Base-by-base conservation (phyloP, 2,888 invertebrate species). In the Amphipyra berbera region DNA sequence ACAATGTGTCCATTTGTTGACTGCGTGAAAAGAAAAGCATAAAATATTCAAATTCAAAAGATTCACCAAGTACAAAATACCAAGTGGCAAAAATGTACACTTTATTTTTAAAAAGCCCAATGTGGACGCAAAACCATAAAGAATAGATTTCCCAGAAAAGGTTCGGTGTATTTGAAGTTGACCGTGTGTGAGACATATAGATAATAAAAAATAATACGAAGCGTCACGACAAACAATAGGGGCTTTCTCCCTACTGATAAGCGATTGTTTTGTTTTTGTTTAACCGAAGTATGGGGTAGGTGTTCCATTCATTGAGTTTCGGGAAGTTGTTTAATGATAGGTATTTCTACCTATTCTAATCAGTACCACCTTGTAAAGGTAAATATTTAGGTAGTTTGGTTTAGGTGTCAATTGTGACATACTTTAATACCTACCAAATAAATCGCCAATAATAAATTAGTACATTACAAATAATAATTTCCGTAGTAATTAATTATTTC, bases 131-230 rank as follows among this genome's bases (percentile, higher is more conserved):
- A 65, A 63, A 68, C 55, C 73, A 70, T 58, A 54, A 46, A 48
- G 45, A 61, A 61, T 53, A n/a, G 10, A 44, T 69, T 81, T 76
- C 68, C 8, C 15, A 66, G 73, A 77, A 83, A 77, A 66, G 13
- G 55, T 57, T 38, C 81, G 84, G 83, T 57, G 15, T 50, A 44
- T 89, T 87, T 89, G 79, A 87, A 82, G 83, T 78, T 66, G 58
- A 69, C 78, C 88, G 88, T 87, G 82, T 90, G 90, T 90, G 89
- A 82, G 83, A 86, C 85, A 84, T 37, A 81, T 83, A 78, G 81
- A 83, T 73, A 85, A 81, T 79, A 70, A 73, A 57, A 62, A 63
- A 63, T 67, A 80, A 68, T 61, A 70, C 68, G 68, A 73, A 72
- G 60, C 61, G 61, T 48, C 53, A 37, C 27, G 38, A 35, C 63